A percentile compares a stretch with the other conserved stretches of the same genome.
These are phyloP conservation scores for Lagorchestes hirsutus DNA, from an alignment of 2,797 vertebrate genomes.

Conservation along the genomic window DNA sequence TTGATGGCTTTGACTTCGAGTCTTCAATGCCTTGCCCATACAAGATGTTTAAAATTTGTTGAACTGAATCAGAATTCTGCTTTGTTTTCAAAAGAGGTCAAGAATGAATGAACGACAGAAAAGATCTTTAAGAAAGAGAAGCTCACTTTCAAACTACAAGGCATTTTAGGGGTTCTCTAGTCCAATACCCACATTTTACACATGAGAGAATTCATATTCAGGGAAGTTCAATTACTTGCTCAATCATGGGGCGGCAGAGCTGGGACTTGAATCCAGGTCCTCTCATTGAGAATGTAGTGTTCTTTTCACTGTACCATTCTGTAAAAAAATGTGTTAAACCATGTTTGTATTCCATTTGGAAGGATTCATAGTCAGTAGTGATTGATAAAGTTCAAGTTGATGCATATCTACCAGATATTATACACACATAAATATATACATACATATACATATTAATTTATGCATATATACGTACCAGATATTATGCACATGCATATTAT, in stretches of 20 bases:
- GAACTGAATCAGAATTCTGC: not conserved
- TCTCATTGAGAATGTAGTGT: not conserved
- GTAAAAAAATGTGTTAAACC: not conserved
- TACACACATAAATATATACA: not conserved
- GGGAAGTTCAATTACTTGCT: not conserved
- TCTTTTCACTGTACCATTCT: not conserved
- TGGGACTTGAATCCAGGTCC: not conserved
- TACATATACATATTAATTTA: not conserved
- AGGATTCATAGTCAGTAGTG: not conserved
- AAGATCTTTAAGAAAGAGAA: not conserved
- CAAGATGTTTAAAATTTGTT: not conserved
- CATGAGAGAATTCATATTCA: not conserved
- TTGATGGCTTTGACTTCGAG: not conserved
- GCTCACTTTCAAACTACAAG: not conserved
- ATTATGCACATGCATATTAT: not conserved
- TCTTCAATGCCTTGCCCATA: not conserved
- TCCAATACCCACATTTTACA: not conserved
- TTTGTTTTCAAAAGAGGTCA: not conserved
- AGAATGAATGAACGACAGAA: not conserved
- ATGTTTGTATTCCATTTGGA: not conserved
- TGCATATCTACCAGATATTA: not conserved
- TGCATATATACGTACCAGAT: not conserved
- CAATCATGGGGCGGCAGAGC: not conserved
- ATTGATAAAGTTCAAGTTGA: not conserved
- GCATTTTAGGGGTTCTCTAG: not conserved